Percentiles rank a stretch among this genome's conserved stretches.
Conservation (phyloP, 2,797 vertebrate genomes). For the Pseudotriccus pelzelni region DNA sequence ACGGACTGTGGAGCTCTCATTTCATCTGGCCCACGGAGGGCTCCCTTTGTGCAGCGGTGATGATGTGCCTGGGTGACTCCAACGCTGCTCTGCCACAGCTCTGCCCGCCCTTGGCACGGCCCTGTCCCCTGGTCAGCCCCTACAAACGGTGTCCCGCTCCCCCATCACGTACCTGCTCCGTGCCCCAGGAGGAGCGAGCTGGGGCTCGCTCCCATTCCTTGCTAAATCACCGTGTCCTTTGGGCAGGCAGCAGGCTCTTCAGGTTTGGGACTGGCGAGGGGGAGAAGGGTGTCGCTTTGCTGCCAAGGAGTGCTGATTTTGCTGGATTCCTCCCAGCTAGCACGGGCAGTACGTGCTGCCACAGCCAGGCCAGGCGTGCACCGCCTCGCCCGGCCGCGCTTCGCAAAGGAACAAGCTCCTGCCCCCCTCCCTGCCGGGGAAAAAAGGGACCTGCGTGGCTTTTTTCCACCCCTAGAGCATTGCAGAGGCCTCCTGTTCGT, state of each 20-base stretch:
- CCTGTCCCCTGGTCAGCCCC: not conserved
- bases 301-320: constrained; percentile 7
- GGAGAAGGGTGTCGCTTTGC: not conserved
- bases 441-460: not conserved
- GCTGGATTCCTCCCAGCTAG: not conserved
- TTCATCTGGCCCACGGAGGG: not conserved
- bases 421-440: not conserved
- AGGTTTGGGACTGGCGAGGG: not conserved
- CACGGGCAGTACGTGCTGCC: not conserved
- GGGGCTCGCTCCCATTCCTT: constrained; percentile 8
- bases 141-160: not conserved
- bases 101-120: not conserved
- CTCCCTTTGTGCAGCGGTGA: not conserved
- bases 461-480: not conserved
- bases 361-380: not conserved
- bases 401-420: not conserved
- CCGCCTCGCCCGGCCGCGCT: rapidly evolving
- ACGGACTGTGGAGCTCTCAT: not conserved
- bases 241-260: not conserved
- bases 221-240: not conserved
- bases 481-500: not conserved
- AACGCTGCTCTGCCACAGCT: not conserved
- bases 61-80: not conserved
- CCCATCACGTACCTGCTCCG: not conserved
- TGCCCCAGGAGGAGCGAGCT: not conserved